Conservation (phyloP, 2,888 invertebrate genomes). For the Octodonta nipae region DNA sequence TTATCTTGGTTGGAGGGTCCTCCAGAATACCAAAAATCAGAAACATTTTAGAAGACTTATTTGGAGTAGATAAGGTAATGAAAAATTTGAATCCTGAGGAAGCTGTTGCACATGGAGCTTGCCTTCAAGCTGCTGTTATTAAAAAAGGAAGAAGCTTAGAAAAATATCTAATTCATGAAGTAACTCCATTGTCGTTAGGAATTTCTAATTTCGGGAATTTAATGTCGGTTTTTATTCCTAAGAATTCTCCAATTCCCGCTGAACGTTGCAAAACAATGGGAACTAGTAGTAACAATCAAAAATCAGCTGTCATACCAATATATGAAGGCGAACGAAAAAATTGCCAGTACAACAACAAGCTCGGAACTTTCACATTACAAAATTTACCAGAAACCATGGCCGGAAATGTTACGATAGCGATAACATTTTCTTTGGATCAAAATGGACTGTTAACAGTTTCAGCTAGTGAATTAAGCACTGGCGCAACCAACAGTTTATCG, state of each 20-base stretch:
- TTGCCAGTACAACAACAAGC: slow-evolving; percentile 11
- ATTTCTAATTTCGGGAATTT: slow-evolving; percentile 8
- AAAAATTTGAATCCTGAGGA: slow-evolving; percentile 18
- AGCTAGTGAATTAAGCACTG: slow-evolving; percentile 7
- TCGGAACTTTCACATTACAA: slow-evolving; percentile 9
- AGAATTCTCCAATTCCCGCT: slow-evolving; percentile 13
- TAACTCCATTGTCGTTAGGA: slow-evolving; percentile 18
- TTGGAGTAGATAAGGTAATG: slow-evolving; percentile 10
- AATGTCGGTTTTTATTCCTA: slow-evolving; percentile 13
- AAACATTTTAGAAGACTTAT: slow-evolving; percentile 11
- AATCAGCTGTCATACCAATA: slow-evolving; percentile 5
- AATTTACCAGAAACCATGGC: slow-evolving; percentile 12
- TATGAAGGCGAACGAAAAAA: slow-evolving; percentile 16
- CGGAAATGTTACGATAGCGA: slow-evolving; percentile 9
- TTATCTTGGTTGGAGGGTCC: slow-evolving; percentile 18
- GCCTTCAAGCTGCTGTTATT: too few relatives aligned
- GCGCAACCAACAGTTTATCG: slow-evolving; percentile 5
- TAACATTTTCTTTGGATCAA: slow-evolving; percentile 12
- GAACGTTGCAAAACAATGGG: not conserved
- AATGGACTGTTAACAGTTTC: slow-evolving; percentile 15
- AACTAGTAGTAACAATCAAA: slow-evolving; percentile 10
- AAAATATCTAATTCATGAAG: too few relatives aligned
- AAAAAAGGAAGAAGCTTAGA: too few relatives aligned
- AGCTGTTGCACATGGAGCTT: too few relatives aligned
- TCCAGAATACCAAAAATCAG: slow-evolving; percentile 16